Conservation (phyloP, 2,113 vertebrate species). For the Gavialis gangeticus region DNA sequence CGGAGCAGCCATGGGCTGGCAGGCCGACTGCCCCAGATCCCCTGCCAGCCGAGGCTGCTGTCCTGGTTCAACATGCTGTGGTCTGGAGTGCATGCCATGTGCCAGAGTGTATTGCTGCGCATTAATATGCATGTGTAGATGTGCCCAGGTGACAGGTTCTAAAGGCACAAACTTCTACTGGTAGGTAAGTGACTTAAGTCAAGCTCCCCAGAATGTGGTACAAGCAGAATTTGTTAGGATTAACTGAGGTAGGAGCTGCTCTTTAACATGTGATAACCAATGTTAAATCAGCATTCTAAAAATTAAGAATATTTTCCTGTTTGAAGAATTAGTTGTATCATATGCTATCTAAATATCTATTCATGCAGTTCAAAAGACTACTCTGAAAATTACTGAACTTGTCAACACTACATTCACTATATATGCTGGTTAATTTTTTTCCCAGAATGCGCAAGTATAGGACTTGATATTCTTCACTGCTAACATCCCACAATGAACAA, state of each 20-base stretch:
- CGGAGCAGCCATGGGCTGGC: too few relatives aligned
- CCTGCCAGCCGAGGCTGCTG: too few relatives aligned
- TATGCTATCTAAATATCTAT: accelerated
- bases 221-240: not conserved
- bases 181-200: not conserved
- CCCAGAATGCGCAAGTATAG: not conserved
- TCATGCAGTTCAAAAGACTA: not conserved
- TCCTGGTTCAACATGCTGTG: too few relatives aligned
- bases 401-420: not conserved
- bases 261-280: not conserved
- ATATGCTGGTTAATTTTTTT: slow-evolving; percentile 1
- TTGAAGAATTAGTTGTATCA: not conserved
- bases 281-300: not conserved
- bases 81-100: too few relatives aligned
- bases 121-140: too few relatives aligned
- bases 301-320: not conserved
- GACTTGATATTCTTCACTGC: slow-evolving; percentile 52
- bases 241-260: slow-evolving; percentile 38
- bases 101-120: too few relatives aligned
- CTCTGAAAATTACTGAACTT: not conserved
- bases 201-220: not conserved
- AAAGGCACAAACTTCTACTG: not conserved
- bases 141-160: not conserved
- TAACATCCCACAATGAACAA: slow-evolving; percentile 52
- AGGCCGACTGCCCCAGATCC: too few relatives aligned